Evolutionary conservation across 2,113 vertebrate species (phyloP).

Genomic region (Crotalus horridus): DNA sequence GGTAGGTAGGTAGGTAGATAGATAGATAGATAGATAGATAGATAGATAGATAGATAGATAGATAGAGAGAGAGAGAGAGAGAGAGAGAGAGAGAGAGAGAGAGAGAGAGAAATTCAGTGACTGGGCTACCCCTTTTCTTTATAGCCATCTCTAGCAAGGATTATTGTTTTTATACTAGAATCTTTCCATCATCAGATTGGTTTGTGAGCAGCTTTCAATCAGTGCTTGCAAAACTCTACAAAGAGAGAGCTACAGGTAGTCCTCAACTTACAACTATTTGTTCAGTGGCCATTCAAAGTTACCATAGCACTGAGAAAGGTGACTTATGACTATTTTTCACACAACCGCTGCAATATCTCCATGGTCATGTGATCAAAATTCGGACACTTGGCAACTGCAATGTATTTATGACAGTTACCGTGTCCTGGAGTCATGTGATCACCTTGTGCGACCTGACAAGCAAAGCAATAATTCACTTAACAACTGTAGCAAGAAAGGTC

Average conservation of each 20-base stretch:
- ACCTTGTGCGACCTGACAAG: neutral
- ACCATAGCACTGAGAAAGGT: neutral
- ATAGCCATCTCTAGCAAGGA: neutral
- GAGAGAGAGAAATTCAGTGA: too few species aligned
- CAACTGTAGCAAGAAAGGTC: neutral
- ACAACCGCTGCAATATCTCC: neutral
- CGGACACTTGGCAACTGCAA: neutral
- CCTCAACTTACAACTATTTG: neutral
- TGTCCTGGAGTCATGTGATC: neutral
- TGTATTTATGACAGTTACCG: neutral
- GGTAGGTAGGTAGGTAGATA: accelerated
- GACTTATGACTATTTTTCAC: neutral
- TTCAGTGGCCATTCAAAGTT: neutral
- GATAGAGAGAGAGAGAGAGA: too few species aligned
- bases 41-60: too few species aligned
- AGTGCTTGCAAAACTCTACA: neutral
- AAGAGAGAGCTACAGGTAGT: neutral
- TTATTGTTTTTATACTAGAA: neutral
- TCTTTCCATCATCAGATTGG: neutral
- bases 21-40: too few species aligned
- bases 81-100: too few species aligned
- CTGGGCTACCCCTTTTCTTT: neutral
- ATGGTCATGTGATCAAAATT: neutral
- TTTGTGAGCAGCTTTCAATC: neutral
- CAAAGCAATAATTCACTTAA: neutral